Evolutionary conservation across 2,113 vertebrate genomes (phyloP), one percentile per base, ranked within the genome.

Genomic region (Grammomys surdaster): DNA sequence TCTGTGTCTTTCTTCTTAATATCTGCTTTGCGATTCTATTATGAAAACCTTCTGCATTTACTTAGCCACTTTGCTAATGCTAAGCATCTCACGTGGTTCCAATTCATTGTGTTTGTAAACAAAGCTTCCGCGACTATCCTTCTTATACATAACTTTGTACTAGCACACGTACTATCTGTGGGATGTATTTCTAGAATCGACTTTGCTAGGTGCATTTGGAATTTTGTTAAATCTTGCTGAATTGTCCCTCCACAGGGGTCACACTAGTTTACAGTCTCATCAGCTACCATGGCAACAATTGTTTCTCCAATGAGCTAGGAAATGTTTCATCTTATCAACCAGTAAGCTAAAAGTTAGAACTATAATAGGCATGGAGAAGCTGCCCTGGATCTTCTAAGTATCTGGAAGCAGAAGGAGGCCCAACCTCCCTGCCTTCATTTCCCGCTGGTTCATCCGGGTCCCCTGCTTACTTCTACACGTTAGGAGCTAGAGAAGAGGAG

Each of bases 101-200:
- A 90, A 88, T 88, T 33, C 8, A 73, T 43, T 96, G 65, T 48
- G 48, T 81, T 93, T 43, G 88, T 48, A 89, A 33, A 48, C 40
- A 48, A 76, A 40, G 48, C 48, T 95, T 16, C 26, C 63, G 5
- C 9, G 48, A 87, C 48, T 94, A 94, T 48, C 14, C 56, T 63
- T 82, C 65, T 86, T 56, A 86, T 11, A 89, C 3, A 65, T 46
- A 40, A 75, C 81, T 91, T 69, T 78, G 46, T n/a, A 82, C 24
- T 70, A 63, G 54, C 48, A n/a, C 43, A 70, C 12, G 8, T 51
- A 40, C 60, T 54, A 95, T 14, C 36, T 1, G 0, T 69, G 46
- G 77, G 5, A 26, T 87, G 89, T 75, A 93, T 95, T 96, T 73
- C 60, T 90, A 85, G 31, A 88, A 36, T 5, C 63, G 51, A 70